Percentiles rank a stretch among this genome's conserved stretches.
Conservation (phyloP, 2,888 invertebrate genomes). For the Nebria brevicollis region DNA sequence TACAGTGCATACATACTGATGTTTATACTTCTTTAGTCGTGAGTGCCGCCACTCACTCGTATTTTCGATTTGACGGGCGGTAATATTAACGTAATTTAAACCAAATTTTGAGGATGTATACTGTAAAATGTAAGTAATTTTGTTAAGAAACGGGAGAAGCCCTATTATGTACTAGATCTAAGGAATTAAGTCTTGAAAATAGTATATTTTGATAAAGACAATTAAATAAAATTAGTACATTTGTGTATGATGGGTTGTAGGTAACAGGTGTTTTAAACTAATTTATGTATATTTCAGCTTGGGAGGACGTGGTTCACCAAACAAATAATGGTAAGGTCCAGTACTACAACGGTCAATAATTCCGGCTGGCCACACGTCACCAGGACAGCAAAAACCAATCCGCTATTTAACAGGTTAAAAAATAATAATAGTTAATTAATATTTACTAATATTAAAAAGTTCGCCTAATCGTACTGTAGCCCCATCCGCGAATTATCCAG, state of each 20-base stretch:
- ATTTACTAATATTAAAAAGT: neutral
- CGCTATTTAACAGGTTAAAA: neutral
- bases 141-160: neutral
- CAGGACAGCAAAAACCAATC: neutral
- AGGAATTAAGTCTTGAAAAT: slow-evolving; percentile 4
- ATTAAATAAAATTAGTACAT: too few relatives aligned
- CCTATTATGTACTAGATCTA: neutral
- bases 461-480: neutral
- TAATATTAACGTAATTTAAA: too few relatives aligned
- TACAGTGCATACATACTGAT: too few relatives aligned
- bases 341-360: slow-evolving; percentile 69
- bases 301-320: slow-evolving; percentile 75
- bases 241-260: too few relatives aligned
- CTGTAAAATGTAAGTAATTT: too few relatives aligned
- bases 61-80: too few relatives aligned
- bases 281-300: slow-evolving; percentile 68
- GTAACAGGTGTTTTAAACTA: neutral
- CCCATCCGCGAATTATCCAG: neutral
- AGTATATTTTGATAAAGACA: too few relatives aligned
- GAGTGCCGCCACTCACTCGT: too few relatives aligned
- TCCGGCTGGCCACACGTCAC: neutral
- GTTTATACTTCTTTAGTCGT: too few relatives aligned
- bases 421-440: neutral
- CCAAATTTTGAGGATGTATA: too few relatives aligned
- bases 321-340: slow-evolving; percentile 64